Evolutionary conservation across 2,888 invertebrate genomes (phyloP), one percentile per base, ranked within the genome.

Genomic region (Lysandra bellargus): DNA sequence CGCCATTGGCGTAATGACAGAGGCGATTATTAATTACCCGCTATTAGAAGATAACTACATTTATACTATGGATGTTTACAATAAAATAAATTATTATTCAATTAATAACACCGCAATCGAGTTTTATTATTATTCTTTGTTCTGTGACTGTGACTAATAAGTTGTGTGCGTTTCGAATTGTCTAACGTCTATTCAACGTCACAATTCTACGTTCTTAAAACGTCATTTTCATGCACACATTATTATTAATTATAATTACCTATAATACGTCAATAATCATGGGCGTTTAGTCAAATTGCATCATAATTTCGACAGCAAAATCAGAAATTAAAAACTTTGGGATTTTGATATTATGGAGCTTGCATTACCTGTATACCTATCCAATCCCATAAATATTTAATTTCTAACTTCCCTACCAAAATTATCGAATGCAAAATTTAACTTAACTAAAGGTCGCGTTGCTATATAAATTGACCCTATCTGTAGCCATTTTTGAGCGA

Each of bases 61-160:
- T 69, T 33, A 69, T 69, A 33, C 14, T 37, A 69, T 69, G 37
- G 69, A 69, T 37, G 69, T 37, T 69, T 69, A 69, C 69, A 69
- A 69, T 69, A 69, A 69, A 69, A 69, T 69, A 14, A 37, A 33
- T 69, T 14, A 33, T 69, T 69, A 69, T 69, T 33, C 17, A 69
- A 69, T 69, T 37, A 69, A 69, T 37, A 69, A 69, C 1, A 69
- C 33, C 33, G 12, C 69, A 33, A 69, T 69, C 33, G 5, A 33
- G 69, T 69, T 33, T 69, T 33, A 69, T 69, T 69, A 69, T 69
- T 69, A 14, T 69, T 69, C 33, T 69, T 69, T 69, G 69, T 69
- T 69, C 69, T 33, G 12, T 30, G 14, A 69, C 69, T 69, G 69
- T 69, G 69, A 37, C 69, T 69, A 69, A 37, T 17, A 17, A 6